Evolutionary conservation across 1,140 invertebrate species (phyloP).

Genomic region (Heliconius hewitsoni): DNA sequence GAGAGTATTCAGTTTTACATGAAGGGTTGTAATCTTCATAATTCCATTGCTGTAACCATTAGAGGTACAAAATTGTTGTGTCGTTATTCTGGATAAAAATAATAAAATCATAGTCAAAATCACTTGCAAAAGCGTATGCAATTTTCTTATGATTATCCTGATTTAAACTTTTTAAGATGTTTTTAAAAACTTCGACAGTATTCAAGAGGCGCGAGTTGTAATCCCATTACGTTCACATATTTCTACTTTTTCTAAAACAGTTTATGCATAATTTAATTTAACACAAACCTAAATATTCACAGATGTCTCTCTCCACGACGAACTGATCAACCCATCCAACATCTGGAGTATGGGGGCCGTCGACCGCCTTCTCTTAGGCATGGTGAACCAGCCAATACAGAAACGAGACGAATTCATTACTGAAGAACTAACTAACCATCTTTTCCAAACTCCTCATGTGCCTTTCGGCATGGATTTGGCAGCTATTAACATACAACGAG

Average conservation of each 20-base stretch:
- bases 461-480: conserved; percentile 94
- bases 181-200: no score
- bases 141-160: no score
- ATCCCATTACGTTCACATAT: no score
- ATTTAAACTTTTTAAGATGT: no score
- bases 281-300: conserved; percentile 13
- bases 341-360: conserved; percentile 88
- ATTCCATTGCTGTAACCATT: no score
- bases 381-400: conserved; percentile 89
- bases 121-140: no score
- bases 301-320: conserved; percentile 91
- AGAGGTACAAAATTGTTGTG: no score
- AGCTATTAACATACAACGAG: conserved; percentile 93
- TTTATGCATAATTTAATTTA: not conserved
- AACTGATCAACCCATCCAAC: conserved; percentile 85
- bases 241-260: not conserved
- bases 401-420: conserved; percentile 91
- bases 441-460: conserved; percentile 89
- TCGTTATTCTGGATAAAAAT: no score
- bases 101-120: no score
- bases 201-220: no score
- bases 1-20: no score
- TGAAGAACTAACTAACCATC: conserved; percentile 91
- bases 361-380: conserved; percentile 89
- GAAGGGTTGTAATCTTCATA: no score